phyloP scores from a whole-genome alignment of 1,140 invertebrate genomes.

The Meloidogyne exigua region DNA sequence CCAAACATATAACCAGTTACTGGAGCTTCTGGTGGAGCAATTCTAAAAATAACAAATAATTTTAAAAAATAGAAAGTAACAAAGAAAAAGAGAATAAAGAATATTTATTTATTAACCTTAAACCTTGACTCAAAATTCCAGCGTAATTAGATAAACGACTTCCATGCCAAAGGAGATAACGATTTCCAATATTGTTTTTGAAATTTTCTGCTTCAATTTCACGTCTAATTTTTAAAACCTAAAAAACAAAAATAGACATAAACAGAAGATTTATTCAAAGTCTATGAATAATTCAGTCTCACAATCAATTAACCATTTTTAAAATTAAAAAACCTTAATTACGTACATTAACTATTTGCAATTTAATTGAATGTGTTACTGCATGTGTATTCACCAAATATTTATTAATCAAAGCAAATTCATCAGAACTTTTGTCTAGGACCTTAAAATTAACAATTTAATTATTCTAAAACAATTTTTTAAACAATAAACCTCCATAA shows the following conservation, averaged over 20 bases:
- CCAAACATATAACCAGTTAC: slow-evolving; percentile 72
- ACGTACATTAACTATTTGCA: slow-evolving; percentile 78
- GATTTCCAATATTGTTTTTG: slow-evolving; percentile 73
- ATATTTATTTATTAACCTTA: not conserved
- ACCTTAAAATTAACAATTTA: slow-evolving; percentile 26
- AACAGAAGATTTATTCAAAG: no score
- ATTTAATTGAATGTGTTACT: slow-evolving; percentile 76
- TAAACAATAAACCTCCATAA: slow-evolving; percentile 31
- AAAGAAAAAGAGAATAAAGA: no score
- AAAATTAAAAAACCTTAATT: not conserved
- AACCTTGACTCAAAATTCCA: slow-evolving; percentile 91
- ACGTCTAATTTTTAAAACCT: slow-evolving; percentile 69
- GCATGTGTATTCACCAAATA: slow-evolving; percentile 73
- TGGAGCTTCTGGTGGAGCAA: slow-evolving; percentile 91
- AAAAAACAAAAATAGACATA: slow-evolving; percentile 17
- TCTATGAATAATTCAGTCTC: no score
- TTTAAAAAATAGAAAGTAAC: not conserved
- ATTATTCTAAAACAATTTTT: not conserved
- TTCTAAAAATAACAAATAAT: slow-evolving; percentile 70
- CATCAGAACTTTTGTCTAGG: slow-evolving; percentile 27
- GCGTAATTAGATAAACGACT: slow-evolving; percentile 82
- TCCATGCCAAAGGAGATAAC: slow-evolving; percentile 90
- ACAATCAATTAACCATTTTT: no score
- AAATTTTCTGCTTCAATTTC: slow-evolving; percentile 78
- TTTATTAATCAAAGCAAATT: slow-evolving; percentile 33